These are phyloP conservation scores for Syngnathus floridae DNA, from an alignment of 2,113 vertebrate species.

Conservation along the genomic window DNA sequence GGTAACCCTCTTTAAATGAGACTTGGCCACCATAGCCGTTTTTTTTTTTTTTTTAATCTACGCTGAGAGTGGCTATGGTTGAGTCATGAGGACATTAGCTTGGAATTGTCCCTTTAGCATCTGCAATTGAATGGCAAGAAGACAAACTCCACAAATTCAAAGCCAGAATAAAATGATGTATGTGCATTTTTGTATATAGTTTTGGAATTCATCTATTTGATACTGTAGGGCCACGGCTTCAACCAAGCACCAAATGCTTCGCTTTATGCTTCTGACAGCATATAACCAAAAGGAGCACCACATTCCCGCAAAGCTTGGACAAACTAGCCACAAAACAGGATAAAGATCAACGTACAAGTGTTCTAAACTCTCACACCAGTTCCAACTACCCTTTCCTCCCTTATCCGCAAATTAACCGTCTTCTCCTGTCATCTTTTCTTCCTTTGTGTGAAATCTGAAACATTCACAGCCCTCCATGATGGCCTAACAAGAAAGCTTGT, in stretches of 20 bases:
- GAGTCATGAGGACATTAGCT: no score
- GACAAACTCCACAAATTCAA: no score
- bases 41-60: no score
- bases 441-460: constrained; percentile 57
- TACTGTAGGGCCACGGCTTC: not conserved
- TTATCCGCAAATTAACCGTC: constrained; percentile 8
- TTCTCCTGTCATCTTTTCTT: constrained; percentile 38
- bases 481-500: constrained; percentile 51
- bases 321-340: not conserved
- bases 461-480: constrained; percentile 44
- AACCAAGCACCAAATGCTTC: not conserved
- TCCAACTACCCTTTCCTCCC: constrained; percentile 10
- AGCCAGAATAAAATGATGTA: no score
- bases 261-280: not conserved
- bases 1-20: no score
- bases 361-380: constrained; percentile 6
- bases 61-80: no score
- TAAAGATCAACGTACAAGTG: not conserved
- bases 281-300: not conserved
- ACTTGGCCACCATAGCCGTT: no score
- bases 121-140: no score
- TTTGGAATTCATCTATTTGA: no score
- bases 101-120: no score
- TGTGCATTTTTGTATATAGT: no score
- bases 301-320: not conserved